Conservation (phyloP, 2,113 vertebrate species). For the Epinephelus lanceolatus region DNA sequence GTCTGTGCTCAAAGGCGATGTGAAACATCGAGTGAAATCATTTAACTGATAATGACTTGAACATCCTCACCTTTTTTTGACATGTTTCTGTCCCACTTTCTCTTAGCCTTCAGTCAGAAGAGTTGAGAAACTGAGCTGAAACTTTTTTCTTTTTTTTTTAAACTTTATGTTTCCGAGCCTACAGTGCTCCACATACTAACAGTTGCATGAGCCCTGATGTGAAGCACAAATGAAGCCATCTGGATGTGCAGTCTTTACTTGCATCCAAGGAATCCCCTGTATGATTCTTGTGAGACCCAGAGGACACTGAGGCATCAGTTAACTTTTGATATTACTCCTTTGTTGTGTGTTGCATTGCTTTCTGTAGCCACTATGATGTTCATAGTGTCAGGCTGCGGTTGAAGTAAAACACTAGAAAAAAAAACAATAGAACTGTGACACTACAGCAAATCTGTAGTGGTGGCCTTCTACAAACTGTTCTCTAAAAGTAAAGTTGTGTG, state of each 20-base stretch:
- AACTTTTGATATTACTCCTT: slow-evolving; percentile 42
- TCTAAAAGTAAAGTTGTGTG: slow-evolving; percentile 27
- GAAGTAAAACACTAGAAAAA: slow-evolving; percentile 13
- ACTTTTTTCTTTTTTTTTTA: slow-evolving; percentile 18
- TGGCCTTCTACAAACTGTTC: slow-evolving; percentile 13
- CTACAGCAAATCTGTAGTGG: neutral
- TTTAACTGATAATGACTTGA: slow-evolving; percentile 65
- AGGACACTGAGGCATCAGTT: slow-evolving; percentile 38
- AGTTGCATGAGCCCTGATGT: slow-evolving; percentile 30
- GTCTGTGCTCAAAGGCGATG: slow-evolving; percentile 62
- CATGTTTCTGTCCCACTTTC: slow-evolving; percentile 57
- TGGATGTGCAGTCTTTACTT: slow-evolving; percentile 31
- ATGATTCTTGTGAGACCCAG: slow-evolving; percentile 26
- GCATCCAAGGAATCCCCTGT: slow-evolving; percentile 41
- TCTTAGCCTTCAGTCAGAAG: slow-evolving; percentile 36
- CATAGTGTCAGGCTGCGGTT: slow-evolving; percentile 15
- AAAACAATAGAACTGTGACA: neutral
- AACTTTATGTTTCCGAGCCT: slow-evolving; percentile 25
- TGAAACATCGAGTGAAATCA: slow-evolving; percentile 62
- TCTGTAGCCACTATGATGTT: slow-evolving; percentile 21
- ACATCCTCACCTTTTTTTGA: slow-evolving; percentile 61
- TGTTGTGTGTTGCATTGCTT: slow-evolving; percentile 40
- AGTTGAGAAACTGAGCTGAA: slow-evolving; percentile 45
- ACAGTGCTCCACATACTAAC: slow-evolving; percentile 17
- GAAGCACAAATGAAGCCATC: slow-evolving; percentile 53